Evolutionary conservation across 2,113 vertebrate genomes (phyloP), one percentile per base, ranked within the genome.

Genomic region (Microcebus jonahi): DNA sequence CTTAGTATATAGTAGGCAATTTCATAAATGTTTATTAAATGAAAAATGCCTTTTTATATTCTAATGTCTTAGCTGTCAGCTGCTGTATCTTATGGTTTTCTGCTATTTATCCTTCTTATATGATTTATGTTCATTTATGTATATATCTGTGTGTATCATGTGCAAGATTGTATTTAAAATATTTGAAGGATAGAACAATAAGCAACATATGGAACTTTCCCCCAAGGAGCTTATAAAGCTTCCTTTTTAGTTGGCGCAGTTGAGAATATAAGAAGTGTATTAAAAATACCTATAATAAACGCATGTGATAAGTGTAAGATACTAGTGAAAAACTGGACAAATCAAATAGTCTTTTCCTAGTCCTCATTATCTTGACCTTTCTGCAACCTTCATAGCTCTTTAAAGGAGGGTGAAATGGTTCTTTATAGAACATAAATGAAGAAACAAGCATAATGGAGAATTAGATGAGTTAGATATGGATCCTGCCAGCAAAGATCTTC

Each of bases 21-120:
- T 91, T 90, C 86, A 84, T 95, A 94, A 95, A 93, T 93, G 21
- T 65, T 95, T 94, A 97, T 96, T 96, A n/a, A 96, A 94, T 93
- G 65, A 65, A 96, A 67, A 96, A 13, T 80, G 5, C 8, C 36
- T 59, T 93, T 92, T 92, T 27, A 68, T 97, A 81, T 92, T 95
- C 9, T 57, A 61, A 45, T 96, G 61, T 34, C 2, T 93, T 88
- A 85, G 50, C 48, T 82, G n/a, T 82, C 85, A 96, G 34, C 59
- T 91, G 31, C 91, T 34, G 73, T 93, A 71, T 71, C 18, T 94
- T 88, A 73, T 82, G 25, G 27, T 68, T 80, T 29, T 61, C 31
- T 81, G 36, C 36, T 89, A 77, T 93, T 97, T 95, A 86, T 89
- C 39, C 45, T 89, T 96, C 48, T 85, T 94, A 84, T 81, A 18